A percentile compares a stretch with the other conserved stretches of the same genome.
These are phyloP conservation scores for Acronicta leporina DNA, from an alignment of 2,888 invertebrate species.

Conservation along the genomic window DNA sequence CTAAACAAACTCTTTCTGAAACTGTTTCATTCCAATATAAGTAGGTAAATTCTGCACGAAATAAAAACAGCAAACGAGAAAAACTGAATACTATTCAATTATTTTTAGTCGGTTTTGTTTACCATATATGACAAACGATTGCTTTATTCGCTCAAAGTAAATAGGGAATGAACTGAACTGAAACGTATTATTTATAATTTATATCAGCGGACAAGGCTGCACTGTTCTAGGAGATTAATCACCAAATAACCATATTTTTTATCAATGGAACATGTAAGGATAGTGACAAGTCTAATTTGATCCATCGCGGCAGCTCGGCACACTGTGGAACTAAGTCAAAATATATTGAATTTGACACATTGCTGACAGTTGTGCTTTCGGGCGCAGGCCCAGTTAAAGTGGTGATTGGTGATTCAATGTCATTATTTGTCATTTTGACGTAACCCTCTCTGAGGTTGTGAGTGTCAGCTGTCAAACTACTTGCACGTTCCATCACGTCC, in stretches of 20 bases:
- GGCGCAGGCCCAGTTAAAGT: no score
- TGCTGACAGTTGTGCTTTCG: no score
- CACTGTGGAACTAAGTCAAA: conserved; percentile 23
- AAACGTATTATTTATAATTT: conserved; percentile 27
- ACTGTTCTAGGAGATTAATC: conserved; percentile 20
- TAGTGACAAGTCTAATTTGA: conserved; percentile 11
- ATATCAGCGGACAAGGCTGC: conserved; percentile 30
- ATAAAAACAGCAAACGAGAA: conserved; percentile 5
- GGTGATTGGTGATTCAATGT: no score
- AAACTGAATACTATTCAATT: conserved; percentile 17
- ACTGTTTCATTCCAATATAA: conserved; percentile 22
- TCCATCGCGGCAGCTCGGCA: conserved; percentile 13
- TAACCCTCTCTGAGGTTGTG: no score
- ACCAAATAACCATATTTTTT: conserved; percentile 35
- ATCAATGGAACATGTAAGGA: conserved; percentile 45
- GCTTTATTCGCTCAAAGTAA: conserved; percentile 25
- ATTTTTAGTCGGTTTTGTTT: background rate
- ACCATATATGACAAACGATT: conserved; percentile 12
- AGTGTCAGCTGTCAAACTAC: no score
- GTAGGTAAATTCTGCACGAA: conserved; percentile 1
- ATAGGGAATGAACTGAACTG: conserved; percentile 30
- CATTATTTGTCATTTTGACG: no score
- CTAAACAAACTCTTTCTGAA: conserved; percentile 25
- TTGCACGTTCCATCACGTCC: no score
- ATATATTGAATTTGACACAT: conserved; percentile 6